Percentiles rank a stretch among this genome's conserved stretches.
phyloP scores from a whole-genome alignment of 2,113 vertebrate species.

The Corvus moneduloides region DNA sequence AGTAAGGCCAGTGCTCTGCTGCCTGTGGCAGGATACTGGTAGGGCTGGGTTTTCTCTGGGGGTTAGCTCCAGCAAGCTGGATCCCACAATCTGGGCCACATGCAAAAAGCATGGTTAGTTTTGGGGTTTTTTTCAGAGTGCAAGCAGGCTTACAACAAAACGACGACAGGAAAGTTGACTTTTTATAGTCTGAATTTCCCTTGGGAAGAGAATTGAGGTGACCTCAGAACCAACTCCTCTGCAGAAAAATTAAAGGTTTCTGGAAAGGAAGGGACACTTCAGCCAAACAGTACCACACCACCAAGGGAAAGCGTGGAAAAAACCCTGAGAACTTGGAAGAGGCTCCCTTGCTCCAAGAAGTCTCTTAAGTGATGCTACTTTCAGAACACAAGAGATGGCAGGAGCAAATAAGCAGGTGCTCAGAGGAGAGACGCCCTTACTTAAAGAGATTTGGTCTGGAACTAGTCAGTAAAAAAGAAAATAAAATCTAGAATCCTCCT shows the following conservation, averaged over 20 bases:
- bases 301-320: neutral
- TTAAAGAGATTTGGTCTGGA: neutral
- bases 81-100: neutral
- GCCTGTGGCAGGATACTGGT: neutral
- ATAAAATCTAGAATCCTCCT: conserved; percentile 35
- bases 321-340: neutral
- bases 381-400: neutral
- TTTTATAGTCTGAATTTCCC: conserved; percentile 13
- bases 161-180: conserved; percentile 32
- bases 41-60: neutral
- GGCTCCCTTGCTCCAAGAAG: neutral
- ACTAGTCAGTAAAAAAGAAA: neutral
- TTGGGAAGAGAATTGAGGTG: conserved; percentile 22
- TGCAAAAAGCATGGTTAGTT: neutral
- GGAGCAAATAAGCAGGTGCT: neutral
- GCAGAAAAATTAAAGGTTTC: conserved; percentile 34
- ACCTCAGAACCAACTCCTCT: conserved; percentile 23
- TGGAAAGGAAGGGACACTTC: conserved; percentile 19
- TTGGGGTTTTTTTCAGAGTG: neutral
- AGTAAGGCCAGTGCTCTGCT: neutral
- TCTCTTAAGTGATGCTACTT: conserved; percentile 22
- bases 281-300: neutral
- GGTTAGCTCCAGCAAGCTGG: neutral
- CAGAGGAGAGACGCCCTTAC: neutral
- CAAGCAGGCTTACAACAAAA: conserved; percentile 7